These are phyloP conservation scores for Toxotes jaculatrix DNA, from an alignment of 2,113 vertebrate species.

Conservation along the genomic window DNA sequence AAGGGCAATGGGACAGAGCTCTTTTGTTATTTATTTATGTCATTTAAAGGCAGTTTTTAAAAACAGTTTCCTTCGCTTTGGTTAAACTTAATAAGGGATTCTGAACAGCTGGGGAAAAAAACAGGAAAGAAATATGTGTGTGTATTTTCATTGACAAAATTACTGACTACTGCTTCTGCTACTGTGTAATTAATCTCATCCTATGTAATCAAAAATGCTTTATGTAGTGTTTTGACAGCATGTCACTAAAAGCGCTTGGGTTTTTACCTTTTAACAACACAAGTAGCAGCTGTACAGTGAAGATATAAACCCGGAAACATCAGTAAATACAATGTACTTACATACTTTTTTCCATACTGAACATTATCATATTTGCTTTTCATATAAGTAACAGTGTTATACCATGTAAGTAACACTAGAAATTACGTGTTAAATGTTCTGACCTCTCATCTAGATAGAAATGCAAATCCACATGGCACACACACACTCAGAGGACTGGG, in stretches of 20 bases:
- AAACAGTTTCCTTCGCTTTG: not conserved
- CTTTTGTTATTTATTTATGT: not conserved
- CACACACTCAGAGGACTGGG: not conserved
- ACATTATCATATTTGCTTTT: not conserved
- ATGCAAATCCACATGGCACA: not conserved
- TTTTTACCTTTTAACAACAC: too few relatives aligned
- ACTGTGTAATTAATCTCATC: not conserved
- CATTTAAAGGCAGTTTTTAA: not conserved
- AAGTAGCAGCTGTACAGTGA: not conserved
- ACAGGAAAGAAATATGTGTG: not conserved
- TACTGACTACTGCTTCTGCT: not conserved
- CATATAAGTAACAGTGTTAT: not conserved
- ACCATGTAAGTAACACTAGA: not conserved
- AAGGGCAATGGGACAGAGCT: not conserved
- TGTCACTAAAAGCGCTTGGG: not conserved
- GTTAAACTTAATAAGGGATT: not conserved
- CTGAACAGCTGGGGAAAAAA: not conserved
- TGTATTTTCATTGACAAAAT: not conserved
- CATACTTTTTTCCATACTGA: too few relatives aligned
- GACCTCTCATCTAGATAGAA: not conserved
- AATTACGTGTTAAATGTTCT: constrained; percentile 11
- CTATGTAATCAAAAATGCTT: not conserved
- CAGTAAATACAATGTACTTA: not conserved
- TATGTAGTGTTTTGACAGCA: not conserved
- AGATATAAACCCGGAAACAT: not conserved